phyloP scores from a whole-genome alignment of 2,888 invertebrate genomes.

The Orthonevra nobilis region DNA sequence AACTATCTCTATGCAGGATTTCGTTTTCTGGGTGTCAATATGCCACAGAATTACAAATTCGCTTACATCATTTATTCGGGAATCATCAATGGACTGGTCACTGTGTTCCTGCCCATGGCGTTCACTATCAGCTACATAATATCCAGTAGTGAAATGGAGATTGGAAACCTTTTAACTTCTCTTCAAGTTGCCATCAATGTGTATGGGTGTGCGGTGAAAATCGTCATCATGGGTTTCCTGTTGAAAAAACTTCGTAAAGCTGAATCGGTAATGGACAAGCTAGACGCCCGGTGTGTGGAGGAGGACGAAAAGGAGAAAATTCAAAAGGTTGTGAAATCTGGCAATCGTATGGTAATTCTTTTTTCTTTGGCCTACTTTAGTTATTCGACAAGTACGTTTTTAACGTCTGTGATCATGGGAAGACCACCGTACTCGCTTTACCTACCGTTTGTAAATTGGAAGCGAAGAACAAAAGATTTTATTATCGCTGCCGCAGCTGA shows the following conservation, averaged over 20 bases:
- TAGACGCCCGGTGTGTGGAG: slow-evolving; percentile 69
- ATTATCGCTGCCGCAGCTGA: slow-evolving; percentile 50
- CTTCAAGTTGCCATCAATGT: slow-evolving; percentile 72
- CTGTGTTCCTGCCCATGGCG: slow-evolving; percentile 70
- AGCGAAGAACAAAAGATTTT: slow-evolving; percentile 65
- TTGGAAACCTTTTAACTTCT: slow-evolving; percentile 71
- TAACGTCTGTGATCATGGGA: slow-evolving; percentile 50
- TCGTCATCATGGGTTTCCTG: slow-evolving; percentile 48
- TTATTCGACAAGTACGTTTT: slow-evolving; percentile 64
- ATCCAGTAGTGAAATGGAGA: slow-evolving; percentile 48
- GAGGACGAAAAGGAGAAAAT: slow-evolving; percentile 42
- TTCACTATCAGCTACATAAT: slow-evolving; percentile 69
- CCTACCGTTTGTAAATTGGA: slow-evolving; percentile 67
- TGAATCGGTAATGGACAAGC: slow-evolving; percentile 50
- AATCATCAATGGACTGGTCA: slow-evolving; percentile 16
- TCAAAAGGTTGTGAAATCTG: not conserved
- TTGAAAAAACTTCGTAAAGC: slow-evolving; percentile 50
- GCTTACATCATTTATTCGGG: slow-evolving; percentile 46
- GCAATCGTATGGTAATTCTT: not conserved
- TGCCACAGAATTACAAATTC: slow-evolving; percentile 1
- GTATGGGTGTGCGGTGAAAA: slow-evolving; percentile 67
- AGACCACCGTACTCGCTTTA: slow-evolving; percentile 68
- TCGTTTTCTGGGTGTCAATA: slow-evolving; percentile 47
- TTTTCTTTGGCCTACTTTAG: slow-evolving; percentile 11
- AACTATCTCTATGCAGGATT: not conserved